Conservation (phyloP, 2,113 vertebrate genomes). For the Rana temporaria region DNA sequence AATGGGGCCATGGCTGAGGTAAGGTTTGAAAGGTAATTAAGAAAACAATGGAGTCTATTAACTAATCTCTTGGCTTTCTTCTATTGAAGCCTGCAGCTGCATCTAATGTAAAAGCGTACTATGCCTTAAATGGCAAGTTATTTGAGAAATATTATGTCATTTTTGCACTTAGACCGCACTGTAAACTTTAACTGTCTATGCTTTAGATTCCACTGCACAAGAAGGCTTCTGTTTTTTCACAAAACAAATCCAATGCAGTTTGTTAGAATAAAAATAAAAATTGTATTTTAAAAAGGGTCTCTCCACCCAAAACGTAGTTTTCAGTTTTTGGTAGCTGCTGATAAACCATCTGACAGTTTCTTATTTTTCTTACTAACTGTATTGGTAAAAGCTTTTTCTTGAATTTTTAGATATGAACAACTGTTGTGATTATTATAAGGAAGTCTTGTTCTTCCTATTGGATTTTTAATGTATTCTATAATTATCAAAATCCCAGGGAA, state of each 20-base stretch:
- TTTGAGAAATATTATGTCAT: constrained; percentile 35
- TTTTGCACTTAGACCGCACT: constrained; percentile 3
- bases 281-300: no score
- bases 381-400: no score
- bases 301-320: no score
- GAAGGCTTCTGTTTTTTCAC: neutral
- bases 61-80: constrained; percentile 37
- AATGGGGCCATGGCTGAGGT: constrained; percentile 39
- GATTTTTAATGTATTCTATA: no score
- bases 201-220: neutral
- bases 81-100: constrained; percentile 13
- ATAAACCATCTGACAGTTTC: no score
- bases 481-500: no score
- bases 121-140: constrained; percentile 34
- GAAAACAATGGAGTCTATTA: constrained; percentile 43
- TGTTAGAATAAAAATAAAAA: neutral
- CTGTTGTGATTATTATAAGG: no score
- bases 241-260: neutral
- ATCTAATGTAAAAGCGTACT: neutral
- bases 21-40: constrained; percentile 40
- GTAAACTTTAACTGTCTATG: no score
- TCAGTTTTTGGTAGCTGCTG: no score
- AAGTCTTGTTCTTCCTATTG: no score
- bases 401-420: no score
- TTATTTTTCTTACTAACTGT: no score